These are phyloP conservation scores for Drosophila auraria DNA, from an alignment of 1,140 invertebrate species.

Conservation along the genomic window DNA sequence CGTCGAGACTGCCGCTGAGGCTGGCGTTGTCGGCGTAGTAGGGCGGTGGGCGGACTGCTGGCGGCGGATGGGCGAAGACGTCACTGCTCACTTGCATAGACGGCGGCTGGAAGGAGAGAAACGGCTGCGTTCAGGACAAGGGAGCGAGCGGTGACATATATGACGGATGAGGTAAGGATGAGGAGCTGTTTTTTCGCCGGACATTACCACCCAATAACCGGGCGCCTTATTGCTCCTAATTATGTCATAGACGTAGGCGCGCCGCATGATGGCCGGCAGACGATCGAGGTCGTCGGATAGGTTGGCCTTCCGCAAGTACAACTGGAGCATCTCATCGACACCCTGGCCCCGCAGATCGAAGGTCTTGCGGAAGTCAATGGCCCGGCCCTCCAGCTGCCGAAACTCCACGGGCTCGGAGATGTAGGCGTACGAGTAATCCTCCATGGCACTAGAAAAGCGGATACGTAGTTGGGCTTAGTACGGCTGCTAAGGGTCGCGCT, in stretches of 20 bases:
- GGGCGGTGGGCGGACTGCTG: slow-evolving; percentile 66
- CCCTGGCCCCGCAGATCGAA: slow-evolving; percentile 77
- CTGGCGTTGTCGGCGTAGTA: slow-evolving; percentile 42
- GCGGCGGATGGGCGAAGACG: slow-evolving; percentile 64
- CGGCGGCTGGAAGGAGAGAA: slow-evolving; percentile 62
- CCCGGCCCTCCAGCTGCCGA: slow-evolving; percentile 64
- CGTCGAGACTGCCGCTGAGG: slow-evolving; percentile 28
- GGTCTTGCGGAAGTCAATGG: slow-evolving; percentile 77
- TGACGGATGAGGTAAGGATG: neutral
- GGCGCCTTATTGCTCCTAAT: slow-evolving; percentile 76
- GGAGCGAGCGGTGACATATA: neutral
- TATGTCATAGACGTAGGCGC: slow-evolving; percentile 80
- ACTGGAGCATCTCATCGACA: slow-evolving; percentile 73
- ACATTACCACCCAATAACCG: slow-evolving; percentile 81
- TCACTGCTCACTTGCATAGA: slow-evolving; percentile 70
- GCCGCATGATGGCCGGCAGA: slow-evolving; percentile 66
- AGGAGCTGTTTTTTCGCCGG: slow-evolving; percentile 9
- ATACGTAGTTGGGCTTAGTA: slow-evolving; percentile 64
- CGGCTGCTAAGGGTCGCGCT: slow-evolving; percentile 24
- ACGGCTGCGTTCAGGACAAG: slow-evolving; percentile 19
- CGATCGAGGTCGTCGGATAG: slow-evolving; percentile 66
- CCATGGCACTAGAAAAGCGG: slow-evolving; percentile 61
- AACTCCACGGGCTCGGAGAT: slow-evolving; percentile 80
- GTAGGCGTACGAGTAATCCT: slow-evolving; percentile 63
- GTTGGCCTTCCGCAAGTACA: slow-evolving; percentile 75